Conservation (phyloP, 2,888 invertebrate species). For the Timandra comae region DNA sequence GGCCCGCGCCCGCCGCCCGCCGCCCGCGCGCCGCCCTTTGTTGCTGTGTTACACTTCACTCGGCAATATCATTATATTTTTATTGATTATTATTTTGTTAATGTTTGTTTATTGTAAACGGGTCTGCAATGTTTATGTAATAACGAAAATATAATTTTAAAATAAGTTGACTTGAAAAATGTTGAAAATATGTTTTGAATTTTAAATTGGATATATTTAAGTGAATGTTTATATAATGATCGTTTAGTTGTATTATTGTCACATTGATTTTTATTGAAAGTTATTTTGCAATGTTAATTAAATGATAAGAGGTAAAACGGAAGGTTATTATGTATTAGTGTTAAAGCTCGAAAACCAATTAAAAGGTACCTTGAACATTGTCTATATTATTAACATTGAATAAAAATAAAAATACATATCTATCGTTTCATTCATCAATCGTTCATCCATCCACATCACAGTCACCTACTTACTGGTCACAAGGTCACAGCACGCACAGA, state of each 20-base stretch:
- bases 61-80: constrained; percentile 64
- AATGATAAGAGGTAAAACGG: constrained; percentile 62
- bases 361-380: constrained; percentile 76
- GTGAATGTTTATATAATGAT: constrained; percentile 67
- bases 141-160: constrained; percentile 58
- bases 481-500: background rate
- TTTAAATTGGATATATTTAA: constrained; percentile 70
- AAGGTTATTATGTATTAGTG: constrained; percentile 71
- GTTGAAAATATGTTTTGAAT: constrained; percentile 59
- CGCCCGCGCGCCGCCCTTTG: constrained; percentile 26
- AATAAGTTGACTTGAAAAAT: constrained; percentile 59
- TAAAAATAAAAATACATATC: constrained; percentile 61
- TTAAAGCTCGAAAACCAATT: constrained; percentile 74
- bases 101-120: constrained; percentile 69
- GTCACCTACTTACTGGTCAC: background rate
- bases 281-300: constrained; percentile 71
- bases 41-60: constrained; percentile 54
- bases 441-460: constrained; percentile 6
- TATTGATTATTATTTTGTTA: constrained; percentile 56
- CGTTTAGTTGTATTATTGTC: constrained; percentile 59
- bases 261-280: constrained; percentile 64
- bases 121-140: constrained; percentile 69
- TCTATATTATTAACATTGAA: constrained; percentile 78
- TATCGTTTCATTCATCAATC: constrained; percentile 32
- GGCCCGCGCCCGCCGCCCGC: constrained; percentile 3